Conservation (phyloP, 2,113 vertebrate genomes). For the Limnothrissa miodon region DNA sequence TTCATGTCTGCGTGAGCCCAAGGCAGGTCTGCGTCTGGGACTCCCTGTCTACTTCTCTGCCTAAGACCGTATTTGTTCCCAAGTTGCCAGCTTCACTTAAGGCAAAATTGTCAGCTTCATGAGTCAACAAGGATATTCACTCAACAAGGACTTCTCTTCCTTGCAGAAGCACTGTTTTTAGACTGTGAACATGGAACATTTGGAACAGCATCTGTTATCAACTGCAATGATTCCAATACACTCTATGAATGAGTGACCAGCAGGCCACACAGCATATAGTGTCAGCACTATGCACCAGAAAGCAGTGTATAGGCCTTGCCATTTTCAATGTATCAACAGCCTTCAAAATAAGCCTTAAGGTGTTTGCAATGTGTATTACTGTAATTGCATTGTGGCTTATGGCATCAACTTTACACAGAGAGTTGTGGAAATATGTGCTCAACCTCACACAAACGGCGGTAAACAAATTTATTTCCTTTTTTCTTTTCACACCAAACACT, state of each 20-base stretch:
- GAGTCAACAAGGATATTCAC: neutral
- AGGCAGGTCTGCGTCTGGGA: neutral
- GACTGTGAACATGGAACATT: neutral
- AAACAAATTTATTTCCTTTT: conserved; percentile 40
- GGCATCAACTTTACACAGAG: neutral
- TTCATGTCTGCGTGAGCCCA: neutral
- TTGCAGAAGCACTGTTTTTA: neutral
- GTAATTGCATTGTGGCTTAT: neutral
- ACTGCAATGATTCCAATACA: neutral
- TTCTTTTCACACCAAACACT: conserved; percentile 39
- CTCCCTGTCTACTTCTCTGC: neutral
- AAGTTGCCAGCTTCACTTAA: neutral
- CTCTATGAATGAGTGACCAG: neutral
- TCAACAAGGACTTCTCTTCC: neutral
- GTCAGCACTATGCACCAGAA: neutral
- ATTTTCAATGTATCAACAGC: neutral
- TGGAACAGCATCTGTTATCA: neutral
- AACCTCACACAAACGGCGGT: conserved; percentile 21
- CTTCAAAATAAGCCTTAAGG: neutral
- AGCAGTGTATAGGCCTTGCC: neutral
- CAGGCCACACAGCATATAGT: neutral
- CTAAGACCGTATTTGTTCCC: neutral
- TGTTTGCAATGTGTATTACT: neutral
- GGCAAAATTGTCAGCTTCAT: neutral
- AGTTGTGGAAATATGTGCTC: neutral